Percentiles rank a stretch among this genome's conserved stretches.
Evolutionary conservation across 2,113 vertebrate species (phyloP).

Genomic region (Telmatochromis brachygnathus): DNA sequence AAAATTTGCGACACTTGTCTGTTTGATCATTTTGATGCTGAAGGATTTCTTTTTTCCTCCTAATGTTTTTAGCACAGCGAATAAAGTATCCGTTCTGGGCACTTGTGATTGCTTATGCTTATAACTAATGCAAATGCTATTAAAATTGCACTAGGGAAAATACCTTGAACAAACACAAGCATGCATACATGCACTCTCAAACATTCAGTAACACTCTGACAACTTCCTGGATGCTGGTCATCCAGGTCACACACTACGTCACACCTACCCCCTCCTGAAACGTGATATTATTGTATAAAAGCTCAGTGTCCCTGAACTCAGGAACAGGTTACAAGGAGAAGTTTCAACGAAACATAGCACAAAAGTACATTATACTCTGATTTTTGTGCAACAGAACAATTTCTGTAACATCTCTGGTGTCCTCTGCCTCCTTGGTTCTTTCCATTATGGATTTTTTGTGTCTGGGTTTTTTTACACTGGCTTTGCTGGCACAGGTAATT

Average conservation of each 20-base stretch:
- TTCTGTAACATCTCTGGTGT: neutral
- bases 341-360: neutral
- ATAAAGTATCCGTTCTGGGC: neutral
- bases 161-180: neutral
- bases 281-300: neutral
- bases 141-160: neutral
- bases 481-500: constrained; percentile 35
- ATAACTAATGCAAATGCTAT: neutral
- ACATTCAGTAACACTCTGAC: neutral
- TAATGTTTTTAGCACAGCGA: neutral
- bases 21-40: neutral
- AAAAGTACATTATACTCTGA: neutral
- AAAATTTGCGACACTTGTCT: neutral
- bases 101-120: neutral
- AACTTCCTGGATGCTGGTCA: neutral
- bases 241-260: neutral
- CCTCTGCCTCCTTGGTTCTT: neutral
- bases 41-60: neutral
- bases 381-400: neutral
- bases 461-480: neutral
- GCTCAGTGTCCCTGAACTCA: neutral
- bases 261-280: neutral
- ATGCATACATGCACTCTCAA: neutral
- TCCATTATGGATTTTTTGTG: constrained; percentile 22
- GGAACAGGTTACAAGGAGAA: neutral